These are phyloP conservation scores for Pteria penguin DNA, from an alignment of 2,888 invertebrate genomes.

Conservation along the genomic window DNA sequence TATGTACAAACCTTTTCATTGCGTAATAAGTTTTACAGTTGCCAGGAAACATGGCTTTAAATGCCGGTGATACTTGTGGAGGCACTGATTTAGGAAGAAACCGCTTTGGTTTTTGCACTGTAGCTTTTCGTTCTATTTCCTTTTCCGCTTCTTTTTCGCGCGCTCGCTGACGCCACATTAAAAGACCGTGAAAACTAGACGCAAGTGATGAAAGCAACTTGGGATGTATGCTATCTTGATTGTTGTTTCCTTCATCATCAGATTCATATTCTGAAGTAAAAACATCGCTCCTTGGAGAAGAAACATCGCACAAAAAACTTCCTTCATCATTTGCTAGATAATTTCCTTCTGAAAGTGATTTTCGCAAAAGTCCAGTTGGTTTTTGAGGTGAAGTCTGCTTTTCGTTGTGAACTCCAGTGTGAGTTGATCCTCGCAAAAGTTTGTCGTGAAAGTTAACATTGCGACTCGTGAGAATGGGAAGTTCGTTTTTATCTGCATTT, in stretches of 20 bases:
- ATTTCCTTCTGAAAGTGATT: background rate
- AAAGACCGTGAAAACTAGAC: conserved; percentile 19
- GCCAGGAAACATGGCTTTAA: conserved; percentile 20
- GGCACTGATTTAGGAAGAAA: background rate
- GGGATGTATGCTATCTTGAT: background rate
- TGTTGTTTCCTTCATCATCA: background rate
- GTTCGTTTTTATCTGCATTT: no score
- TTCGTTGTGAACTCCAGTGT: background rate
- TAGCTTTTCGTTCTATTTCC: background rate
- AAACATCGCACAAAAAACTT: background rate
- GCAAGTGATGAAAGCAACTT: conserved; percentile 6
- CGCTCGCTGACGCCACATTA: conserved; percentile 23
- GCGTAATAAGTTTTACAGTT: conserved; percentile 29
- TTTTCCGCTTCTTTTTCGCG: conserved; percentile 17
- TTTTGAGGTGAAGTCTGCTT: background rate
- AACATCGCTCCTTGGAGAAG: background rate
- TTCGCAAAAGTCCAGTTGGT: background rate
- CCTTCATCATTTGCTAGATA: background rate
- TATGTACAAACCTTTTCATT: conserved; percentile 32
- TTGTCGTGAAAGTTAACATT: background rate
- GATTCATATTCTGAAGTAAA: background rate
- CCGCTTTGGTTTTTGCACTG: background rate
- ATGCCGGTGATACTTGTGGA: background rate
- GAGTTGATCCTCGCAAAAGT: background rate
- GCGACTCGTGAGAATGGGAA: background rate